Base-by-base conservation (phyloP, 2,888 invertebrate species). In the Eupithecia insigniata region DNA sequence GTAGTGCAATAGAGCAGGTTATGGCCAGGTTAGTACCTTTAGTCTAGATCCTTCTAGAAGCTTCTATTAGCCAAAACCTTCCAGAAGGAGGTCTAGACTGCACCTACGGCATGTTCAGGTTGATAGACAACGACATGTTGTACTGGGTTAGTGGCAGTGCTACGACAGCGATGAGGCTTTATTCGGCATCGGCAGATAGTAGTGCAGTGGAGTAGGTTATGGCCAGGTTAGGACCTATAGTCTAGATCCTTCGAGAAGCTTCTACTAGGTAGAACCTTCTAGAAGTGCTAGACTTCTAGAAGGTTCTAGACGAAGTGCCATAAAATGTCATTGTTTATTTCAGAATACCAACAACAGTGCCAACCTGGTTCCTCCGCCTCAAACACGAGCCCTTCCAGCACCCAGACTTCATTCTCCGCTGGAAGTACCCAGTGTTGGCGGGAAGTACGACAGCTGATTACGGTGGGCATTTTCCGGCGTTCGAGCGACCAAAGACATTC, bases 391-490 rank as follows among this genome's bases (percentile, higher is more conserved):
- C 98, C 1, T 71, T 93, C 16, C 95, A 95, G 46, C 87, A 91
- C 14, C 95, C 97, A 0, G 95, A 96, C 76, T 95, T 93, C 72
- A 86, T 97, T 2, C 82, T 97, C 0, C 90, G 93, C 43, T 94
- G 95, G 76, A 96, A 95, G 83, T 97, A 94, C 82, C 87, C 88
- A 6, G 96, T 97, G 82, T 82, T 98, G 4, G 90, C 97, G 5
- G 96, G 96, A 8, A 95, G 95, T 67, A 96, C 95, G 0, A 95
- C 96, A 68, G 89, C 96, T 73, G 89, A 95, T 0, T 87, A 94
- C 0, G 98, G 98, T 0, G 99, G 99, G 0, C 98, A 98, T 88
- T 99, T 98, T 88, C 96, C 97, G 0, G 98, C 98, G 0, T 95
- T 98, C 66, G 97, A 99, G 88, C 95, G 95, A 75, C 98, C 98